These are phyloP conservation scores for Ctenopoma multispine DNA, from an alignment of 2,797 vertebrate species.

Conservation along the genomic window DNA sequence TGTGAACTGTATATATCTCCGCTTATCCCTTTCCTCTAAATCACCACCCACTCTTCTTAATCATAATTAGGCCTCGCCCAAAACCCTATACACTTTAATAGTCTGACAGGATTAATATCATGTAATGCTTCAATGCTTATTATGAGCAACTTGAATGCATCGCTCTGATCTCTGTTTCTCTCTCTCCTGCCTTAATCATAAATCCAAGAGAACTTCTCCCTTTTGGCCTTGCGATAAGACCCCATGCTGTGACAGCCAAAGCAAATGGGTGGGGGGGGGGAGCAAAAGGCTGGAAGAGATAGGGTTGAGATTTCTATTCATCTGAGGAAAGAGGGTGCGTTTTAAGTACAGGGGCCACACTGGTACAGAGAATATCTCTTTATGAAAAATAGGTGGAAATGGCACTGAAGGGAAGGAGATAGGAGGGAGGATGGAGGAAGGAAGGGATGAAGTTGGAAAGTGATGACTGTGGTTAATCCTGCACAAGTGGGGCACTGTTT, in stretches of 20 bases:
- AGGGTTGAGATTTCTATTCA: constrained; percentile 92
- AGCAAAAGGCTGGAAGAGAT: constrained; percentile 93
- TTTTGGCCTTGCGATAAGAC: constrained; percentile 94
- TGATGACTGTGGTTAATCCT: background rate
- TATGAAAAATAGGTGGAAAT: constrained; percentile 68
- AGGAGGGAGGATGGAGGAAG: background rate
- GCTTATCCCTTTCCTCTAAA: constrained; percentile 60
- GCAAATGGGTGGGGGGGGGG: constrained; percentile 84
- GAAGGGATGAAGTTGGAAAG: too few species aligned
- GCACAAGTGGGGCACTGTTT: background rate
- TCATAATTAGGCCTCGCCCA: constrained; percentile 94
- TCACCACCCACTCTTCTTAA: constrained; percentile 86
- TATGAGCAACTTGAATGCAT: constrained; percentile 96
- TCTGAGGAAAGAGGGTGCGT: constrained; percentile 83
- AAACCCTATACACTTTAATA: constrained; percentile 92
- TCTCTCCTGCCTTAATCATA: constrained; percentile 87
- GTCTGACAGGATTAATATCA: constrained; percentile 99
- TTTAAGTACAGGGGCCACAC: constrained; percentile 83
- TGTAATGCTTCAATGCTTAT: constrained; percentile 99
- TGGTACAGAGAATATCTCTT: constrained; percentile 89
- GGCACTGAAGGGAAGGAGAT: constrained; percentile 22
- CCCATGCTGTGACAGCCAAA: constrained; percentile 89
- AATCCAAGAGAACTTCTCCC: constrained; percentile 92
- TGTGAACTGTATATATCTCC: constrained; percentile 67
- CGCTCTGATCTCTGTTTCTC: constrained; percentile 93